Percentiles rank a stretch among this genome's conserved stretches.
These are phyloP conservation scores for Trachymyrmex septentrionalis DNA, from an alignment of 1,140 invertebrate genomes.

Conservation along the genomic window DNA sequence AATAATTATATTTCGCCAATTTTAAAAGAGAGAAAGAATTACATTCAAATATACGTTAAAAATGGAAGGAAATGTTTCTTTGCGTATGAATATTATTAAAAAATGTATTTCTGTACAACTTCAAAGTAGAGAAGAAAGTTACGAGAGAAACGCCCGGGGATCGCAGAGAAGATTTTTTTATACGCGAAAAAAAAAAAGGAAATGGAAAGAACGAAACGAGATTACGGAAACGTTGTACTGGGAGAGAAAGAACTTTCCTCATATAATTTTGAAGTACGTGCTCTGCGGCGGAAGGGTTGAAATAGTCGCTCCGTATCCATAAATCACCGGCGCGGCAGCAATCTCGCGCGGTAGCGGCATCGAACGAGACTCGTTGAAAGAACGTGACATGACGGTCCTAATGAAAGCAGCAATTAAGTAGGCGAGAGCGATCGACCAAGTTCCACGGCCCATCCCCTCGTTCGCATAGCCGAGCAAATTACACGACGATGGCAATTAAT, in stretches of 20 bases:
- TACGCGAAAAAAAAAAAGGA: neutral
- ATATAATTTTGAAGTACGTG: slow-evolving; percentile 51
- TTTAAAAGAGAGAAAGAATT: neutral
- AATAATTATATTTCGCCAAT: too few species aligned
- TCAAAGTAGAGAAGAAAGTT: neutral
- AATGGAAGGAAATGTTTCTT: neutral
- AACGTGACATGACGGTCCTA: slow-evolving; percentile 65
- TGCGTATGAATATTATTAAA: neutral
- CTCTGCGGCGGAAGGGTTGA: slow-evolving; percentile 42
- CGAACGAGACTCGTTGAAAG: slow-evolving; percentile 61
- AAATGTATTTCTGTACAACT: neutral
- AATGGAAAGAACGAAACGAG: slow-evolving; percentile 5
- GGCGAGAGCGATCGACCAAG: slow-evolving; percentile 48
- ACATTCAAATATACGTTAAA: neutral
- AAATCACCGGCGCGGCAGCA: slow-evolving; percentile 48
- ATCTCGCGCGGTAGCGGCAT: slow-evolving; percentile 27
- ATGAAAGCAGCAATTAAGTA: slow-evolving; percentile 66
- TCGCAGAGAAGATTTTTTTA: neutral
- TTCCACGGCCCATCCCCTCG: slow-evolving; percentile 32
- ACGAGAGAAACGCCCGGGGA: neutral
- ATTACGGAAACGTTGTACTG: slow-evolving; percentile 13
- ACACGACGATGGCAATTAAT: slow-evolving; percentile 86
- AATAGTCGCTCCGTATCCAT: slow-evolving; percentile 48
- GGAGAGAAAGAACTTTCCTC: slow-evolving; percentile 27
- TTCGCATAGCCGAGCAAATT: slow-evolving; percentile 79